Evolutionary conservation across 2,797 vertebrate species (phyloP), one percentile per base, ranked within the genome.

Genomic region (Takifugu ocellatus): DNA sequence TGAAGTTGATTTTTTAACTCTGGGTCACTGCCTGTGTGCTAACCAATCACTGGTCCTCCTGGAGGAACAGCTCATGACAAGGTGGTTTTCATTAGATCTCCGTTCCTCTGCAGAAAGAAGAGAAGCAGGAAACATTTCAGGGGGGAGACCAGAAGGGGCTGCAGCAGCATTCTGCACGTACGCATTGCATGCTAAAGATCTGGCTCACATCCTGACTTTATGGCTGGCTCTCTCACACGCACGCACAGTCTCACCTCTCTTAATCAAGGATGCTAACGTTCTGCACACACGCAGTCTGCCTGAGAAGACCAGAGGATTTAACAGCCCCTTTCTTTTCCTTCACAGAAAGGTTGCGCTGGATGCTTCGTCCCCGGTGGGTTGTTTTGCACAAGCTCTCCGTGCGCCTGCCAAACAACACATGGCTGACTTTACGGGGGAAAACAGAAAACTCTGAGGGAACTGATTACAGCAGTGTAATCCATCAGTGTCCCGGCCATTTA

Each of bases 1-100:
- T 70, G 64, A 51, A 54, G 44, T 15, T 51, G 56, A 66, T 68
- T 80, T 63, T 74, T 50, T 52, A 64, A 61, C 65, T 74, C 45
- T 49, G 49, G 63, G 78, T 86, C 78, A 81, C 36, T 75, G 63
- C 59, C 56, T 72, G 67, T 80, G 85, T 82, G 75, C 75, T 81
- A 73, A 83, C 78, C 70, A 66, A 68, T 84, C 74, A 61, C 59
- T 63, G 65, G 74, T 72, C 64, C 62, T 77, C 70, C 63, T 68
- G 49, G 69, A 48, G 67, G 70, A 68, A 48, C 67, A 54, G 64
- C 84, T 87, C 85, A 84, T 74, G 59, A 79, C 77, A 83, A 85
- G 69, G 70, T 88, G 88, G 70, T 86, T 90, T 84, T 78, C 75
- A 87, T 91, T 88, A 87, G 51, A 63, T 56, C 69, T 79, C 49